Base-by-base conservation (phyloP, 1,140 invertebrate genomes). In the Euschistus heros region DNA sequence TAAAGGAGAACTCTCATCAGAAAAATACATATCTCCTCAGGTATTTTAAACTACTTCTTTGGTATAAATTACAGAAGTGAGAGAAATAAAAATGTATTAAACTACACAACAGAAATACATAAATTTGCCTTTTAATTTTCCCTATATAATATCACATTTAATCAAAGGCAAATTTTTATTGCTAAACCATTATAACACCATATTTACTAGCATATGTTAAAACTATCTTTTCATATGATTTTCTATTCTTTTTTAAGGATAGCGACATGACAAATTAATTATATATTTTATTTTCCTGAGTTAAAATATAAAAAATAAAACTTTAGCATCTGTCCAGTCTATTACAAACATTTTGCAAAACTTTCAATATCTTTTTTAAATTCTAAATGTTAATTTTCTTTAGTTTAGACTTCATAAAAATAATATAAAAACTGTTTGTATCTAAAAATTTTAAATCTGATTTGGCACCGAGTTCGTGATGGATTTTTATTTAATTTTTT, bases 401-500 rank as follows among this genome's bases (percentile, higher is more conserved):
- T 37, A 37, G 33, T 37, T 37, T 37, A 37, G 33, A 37, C 33
- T 37, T 37, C 33, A 37, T 37, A 37, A 37, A 57, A 24, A 57
- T 57, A 57, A 24, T 50, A 57, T 26, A 57, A 26, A 18, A 26
- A 57, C 54, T 20, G n/a, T 22, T 50, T 18, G n/a, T 50, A 50
- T 57, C 26, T 24, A 24, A 24, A 57, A 57, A 57, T 10, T 57
- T 24, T 17, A 24, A 57, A 57, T 57, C 24, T 57, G 54, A 57
- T 57, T 57, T 57, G 54, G 54, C 54, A 57, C 54, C 54, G 54
- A 57, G 54, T 57, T 57, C 24, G 54, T 57, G 54, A 57, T 57
- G 54, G 54, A 57, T 57, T 57, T 57, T 57, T 24, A 24, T 27
- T 52, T 13, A 13, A 52, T 13, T 52, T 52, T 24, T 26, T 20